phyloP scores from a whole-genome alignment of 2,888 invertebrate species.

The Acanthosepion pharaonis region DNA sequence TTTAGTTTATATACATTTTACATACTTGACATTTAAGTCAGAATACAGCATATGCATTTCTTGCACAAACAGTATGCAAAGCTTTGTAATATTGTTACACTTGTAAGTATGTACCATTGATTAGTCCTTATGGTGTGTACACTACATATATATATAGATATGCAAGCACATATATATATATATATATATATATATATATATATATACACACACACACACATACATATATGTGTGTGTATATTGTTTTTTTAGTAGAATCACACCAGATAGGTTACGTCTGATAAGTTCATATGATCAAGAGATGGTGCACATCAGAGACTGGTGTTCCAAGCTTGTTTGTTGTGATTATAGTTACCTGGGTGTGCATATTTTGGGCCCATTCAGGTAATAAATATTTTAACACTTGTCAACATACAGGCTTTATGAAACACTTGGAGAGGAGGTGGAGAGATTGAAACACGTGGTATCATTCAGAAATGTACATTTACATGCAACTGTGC shows the following conservation, averaged over 20 bases:
- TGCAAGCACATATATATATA: neutral
- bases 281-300: slow-evolving; percentile 33
- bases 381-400: no score
- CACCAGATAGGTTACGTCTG: neutral
- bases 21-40: neutral
- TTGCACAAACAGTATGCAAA: neutral
- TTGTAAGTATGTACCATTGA: neutral
- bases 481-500: neutral
- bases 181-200: neutral
- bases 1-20: slow-evolving; percentile 14
- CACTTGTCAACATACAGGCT: neutral
- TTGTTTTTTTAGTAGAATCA: neutral
- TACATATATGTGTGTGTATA: no score
- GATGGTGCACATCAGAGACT: neutral
- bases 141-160: slow-evolving; percentile 10
- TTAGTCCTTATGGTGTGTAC: neutral
- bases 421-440: neutral
- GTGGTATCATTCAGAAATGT: neutral
- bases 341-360: neutral
- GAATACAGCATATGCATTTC: neutral
- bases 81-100: neutral
- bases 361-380: no score
- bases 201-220: neutral
- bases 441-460: neutral
- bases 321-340: neutral